phyloP scores from a whole-genome alignment of 2,113 vertebrate species.

The Dasyurus viverrinus region DNA sequence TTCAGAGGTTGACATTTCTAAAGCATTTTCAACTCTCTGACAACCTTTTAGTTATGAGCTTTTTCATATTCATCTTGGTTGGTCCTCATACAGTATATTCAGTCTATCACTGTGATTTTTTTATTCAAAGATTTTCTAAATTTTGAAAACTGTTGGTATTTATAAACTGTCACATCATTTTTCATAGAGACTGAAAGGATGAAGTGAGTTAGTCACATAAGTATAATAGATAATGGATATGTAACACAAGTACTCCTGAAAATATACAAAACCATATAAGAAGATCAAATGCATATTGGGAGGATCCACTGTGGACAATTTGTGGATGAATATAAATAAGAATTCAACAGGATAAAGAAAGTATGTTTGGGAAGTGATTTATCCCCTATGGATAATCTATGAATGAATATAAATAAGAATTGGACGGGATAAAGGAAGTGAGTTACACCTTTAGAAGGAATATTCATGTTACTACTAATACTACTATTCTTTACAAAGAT shows the following conservation, averaged over 20 bases:
- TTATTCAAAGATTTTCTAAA: neutral
- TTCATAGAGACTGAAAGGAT: neutral
- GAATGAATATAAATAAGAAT: neutral
- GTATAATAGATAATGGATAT: neutral
- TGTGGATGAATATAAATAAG: neutral
- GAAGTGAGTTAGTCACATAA: neutral
- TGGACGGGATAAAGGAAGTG: neutral
- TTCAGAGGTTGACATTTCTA: neutral
- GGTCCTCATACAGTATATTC: neutral
- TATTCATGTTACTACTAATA: neutral
- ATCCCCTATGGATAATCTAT: neutral
- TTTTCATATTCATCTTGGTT: neutral
- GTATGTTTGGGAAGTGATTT: neutral
- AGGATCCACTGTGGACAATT: neutral
- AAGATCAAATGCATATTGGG: neutral
- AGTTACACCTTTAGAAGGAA: neutral
- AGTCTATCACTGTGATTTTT: neutral
- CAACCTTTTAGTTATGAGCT: neutral
- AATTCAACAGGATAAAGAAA: neutral
- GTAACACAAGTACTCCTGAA: neutral
- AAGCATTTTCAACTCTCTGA: neutral
- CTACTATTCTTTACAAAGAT: neutral
- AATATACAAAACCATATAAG: neutral
- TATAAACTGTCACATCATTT: neutral
- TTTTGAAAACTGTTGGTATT: neutral